Conservation (phyloP, 1,140 invertebrate species). For the Ceratina calcarata region DNA sequence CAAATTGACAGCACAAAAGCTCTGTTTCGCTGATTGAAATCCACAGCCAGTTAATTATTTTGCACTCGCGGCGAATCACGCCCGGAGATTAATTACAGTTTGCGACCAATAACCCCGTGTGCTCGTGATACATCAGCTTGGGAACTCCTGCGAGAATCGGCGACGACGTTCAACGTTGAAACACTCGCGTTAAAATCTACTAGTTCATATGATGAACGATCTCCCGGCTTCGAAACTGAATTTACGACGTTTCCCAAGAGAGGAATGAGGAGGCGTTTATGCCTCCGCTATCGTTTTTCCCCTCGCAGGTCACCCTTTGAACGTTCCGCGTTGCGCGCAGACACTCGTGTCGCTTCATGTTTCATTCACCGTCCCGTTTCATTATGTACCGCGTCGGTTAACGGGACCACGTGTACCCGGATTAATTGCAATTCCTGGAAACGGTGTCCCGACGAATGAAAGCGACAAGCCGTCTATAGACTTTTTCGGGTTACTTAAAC, state of each 20-base stretch:
- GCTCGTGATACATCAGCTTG: conserved; percentile 57
- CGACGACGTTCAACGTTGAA: background rate
- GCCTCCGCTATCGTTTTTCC: background rate
- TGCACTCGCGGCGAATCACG: conserved; percentile 2
- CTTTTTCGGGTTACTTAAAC: conserved; percentile 18
- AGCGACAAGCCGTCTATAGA: background rate
- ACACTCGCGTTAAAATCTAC: conserved; percentile 1
- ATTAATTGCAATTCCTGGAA: conserved; percentile 44
- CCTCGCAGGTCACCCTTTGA: background rate
- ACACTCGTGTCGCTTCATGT: conserved; percentile 28
- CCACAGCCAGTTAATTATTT: background rate
- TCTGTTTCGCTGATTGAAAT: background rate
- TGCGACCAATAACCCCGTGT: conserved; percentile 48
- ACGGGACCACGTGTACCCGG: conserved; percentile 12
- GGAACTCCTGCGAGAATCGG: conserved; percentile 16
- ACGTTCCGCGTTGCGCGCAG: background rate
- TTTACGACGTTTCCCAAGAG: background rate
- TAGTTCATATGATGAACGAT: background rate
- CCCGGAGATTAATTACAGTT: conserved; percentile 46
- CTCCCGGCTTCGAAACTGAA: background rate
- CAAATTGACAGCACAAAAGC: background rate
- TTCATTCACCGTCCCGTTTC: conserved; percentile 37
- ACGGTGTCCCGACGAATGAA: conserved; percentile 32
- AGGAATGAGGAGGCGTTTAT: too few species aligned
- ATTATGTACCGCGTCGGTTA: conserved; percentile 32